Evolutionary conservation across 2,797 vertebrate species (phyloP).

Genomic region (Rhinophrynus dorsalis): DNA sequence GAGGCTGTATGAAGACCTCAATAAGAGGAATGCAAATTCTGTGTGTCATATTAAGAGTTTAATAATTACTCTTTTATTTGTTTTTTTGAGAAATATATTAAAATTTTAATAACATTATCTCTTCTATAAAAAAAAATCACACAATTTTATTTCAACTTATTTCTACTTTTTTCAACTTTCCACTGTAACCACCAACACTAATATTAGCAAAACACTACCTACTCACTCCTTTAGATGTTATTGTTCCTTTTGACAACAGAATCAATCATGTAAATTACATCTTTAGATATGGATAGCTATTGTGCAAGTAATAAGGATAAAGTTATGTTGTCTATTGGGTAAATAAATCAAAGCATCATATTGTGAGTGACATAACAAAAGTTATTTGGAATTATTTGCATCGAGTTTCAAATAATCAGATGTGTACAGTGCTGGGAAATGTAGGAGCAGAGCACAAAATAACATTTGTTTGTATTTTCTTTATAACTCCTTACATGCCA

Average conservation of each 20-base stretch:
- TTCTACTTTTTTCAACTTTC: no score
- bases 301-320: constrained; percentile 21
- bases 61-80: background rate
- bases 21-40: background rate
- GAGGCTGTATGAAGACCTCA: no score
- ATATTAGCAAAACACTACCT: background rate
- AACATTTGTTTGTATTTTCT: no score
- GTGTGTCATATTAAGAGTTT: background rate
- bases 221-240: background rate
- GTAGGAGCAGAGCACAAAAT: background rate
- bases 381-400: constrained; percentile 1
- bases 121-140: no score
- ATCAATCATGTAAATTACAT: constrained; percentile 33
- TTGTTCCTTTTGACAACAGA: constrained; percentile 6
- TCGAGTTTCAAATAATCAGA: background rate
- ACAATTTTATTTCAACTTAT: no score
- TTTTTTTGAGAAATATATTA: no score
- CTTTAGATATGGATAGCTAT: background rate
- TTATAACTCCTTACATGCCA: no score
- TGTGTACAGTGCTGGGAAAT: background rate
- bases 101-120: no score
- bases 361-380: background rate
- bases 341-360: constrained; percentile 19
- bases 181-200: no score
- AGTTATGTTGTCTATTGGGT: background rate